Conservation (phyloP, 2,888 invertebrate genomes). For the Diaprepes abbreviatus region DNA sequence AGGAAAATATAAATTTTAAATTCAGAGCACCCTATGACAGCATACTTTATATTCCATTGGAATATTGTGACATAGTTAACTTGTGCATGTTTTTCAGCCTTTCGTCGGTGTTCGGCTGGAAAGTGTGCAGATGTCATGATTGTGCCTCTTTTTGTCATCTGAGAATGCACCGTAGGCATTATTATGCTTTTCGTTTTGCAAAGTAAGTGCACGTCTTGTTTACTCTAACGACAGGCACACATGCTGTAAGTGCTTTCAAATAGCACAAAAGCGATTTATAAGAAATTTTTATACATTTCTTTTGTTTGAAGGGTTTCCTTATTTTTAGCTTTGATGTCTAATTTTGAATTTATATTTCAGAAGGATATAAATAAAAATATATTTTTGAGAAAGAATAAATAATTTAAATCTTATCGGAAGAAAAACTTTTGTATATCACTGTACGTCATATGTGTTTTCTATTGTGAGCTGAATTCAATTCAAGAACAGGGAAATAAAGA, state of each 20-base stretch:
- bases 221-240: slow-evolving; percentile 41
- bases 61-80: slow-evolving; percentile 21
- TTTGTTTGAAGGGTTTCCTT: neutral
- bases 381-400: too few relatives aligned
- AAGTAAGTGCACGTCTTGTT: slow-evolving; percentile 44
- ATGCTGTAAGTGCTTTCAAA: slow-evolving; percentile 42
- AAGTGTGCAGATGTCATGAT: slow-evolving; percentile 22
- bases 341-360: too few relatives aligned
- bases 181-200: slow-evolving; percentile 35
- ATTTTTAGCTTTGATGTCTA: too few relatives aligned
- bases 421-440: too few relatives aligned
- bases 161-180: slow-evolving; percentile 24
- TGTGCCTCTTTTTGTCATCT: slow-evolving; percentile 17
- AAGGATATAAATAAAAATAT: too few relatives aligned
- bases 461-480: too few relatives aligned
- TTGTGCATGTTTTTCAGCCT: slow-evolving; percentile 19
- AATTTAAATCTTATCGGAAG: too few relatives aligned
- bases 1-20: neutral
- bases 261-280: slow-evolving; percentile 36
- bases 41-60: slow-evolving; percentile 12
- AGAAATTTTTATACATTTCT: slow-evolving; percentile 21
- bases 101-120: slow-evolving; percentile 15
- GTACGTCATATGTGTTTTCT: too few relatives aligned
- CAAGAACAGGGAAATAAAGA: too few relatives aligned
- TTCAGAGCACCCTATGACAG: neutral